Conservation (phyloP, 2,797 vertebrate species). For the Poeciliopsis infans region DNA sequence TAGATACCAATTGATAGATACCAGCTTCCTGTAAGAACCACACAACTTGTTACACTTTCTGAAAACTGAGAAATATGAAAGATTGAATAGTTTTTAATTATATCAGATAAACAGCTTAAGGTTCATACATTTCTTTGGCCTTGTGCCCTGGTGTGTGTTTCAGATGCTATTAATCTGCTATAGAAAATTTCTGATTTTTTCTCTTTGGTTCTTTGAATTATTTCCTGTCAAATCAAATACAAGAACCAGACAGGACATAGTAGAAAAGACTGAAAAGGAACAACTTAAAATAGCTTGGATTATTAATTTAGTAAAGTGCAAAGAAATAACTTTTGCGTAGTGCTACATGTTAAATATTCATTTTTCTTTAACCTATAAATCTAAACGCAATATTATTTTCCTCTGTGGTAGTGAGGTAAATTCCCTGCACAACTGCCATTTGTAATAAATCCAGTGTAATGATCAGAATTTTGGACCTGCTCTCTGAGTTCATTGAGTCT, state of each 20-base stretch:
- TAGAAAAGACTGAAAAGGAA: background rate
- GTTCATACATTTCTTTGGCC: background rate
- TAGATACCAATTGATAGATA: background rate
- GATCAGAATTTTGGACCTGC: constrained; percentile 12
- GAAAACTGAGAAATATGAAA: background rate
- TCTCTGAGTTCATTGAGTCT: background rate
- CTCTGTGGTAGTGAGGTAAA: background rate
- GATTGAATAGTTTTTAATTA: background rate
- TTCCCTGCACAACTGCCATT: background rate
- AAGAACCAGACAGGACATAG: background rate
- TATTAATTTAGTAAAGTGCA: background rate
- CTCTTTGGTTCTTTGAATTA: too few relatives aligned
- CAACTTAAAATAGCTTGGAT: background rate
- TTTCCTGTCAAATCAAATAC: background rate
- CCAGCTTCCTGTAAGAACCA: background rate
- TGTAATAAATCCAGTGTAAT: constrained; percentile 24
- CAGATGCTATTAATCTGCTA: background rate
- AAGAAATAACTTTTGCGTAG: background rate
- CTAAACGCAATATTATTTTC: background rate
- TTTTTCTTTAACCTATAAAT: background rate
- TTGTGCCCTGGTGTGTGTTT: background rate
- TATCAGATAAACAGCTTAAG: background rate
- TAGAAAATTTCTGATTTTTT: background rate
- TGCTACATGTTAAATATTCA: background rate
- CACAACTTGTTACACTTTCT: background rate